A percentile compares a stretch with the other conserved stretches of the same genome.
Conservation (phyloP, 2,797 vertebrate species). For the Coreius guichenoti region DNA sequence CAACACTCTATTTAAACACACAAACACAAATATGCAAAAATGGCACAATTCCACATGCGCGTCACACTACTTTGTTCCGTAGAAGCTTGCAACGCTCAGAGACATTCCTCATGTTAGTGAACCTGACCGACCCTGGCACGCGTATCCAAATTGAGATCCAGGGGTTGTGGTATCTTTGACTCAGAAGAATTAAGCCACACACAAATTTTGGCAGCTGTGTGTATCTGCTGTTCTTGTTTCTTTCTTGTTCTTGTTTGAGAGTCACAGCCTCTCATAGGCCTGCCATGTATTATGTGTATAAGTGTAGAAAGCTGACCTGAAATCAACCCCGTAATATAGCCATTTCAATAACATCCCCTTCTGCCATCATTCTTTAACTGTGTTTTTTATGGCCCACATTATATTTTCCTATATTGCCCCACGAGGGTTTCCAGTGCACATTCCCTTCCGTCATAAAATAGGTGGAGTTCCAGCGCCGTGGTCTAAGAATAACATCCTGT, state of each 20-base stretch:
- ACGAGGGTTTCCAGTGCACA: slow-evolving; percentile 62
- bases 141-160: slow-evolving; percentile 62
- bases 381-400: slow-evolving; percentile 70
- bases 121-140: slow-evolving; percentile 65
- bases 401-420: slow-evolving; percentile 64
- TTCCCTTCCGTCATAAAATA: slow-evolving; percentile 66
- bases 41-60: slow-evolving; percentile 43
- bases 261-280: slow-evolving; percentile 46
- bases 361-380: slow-evolving; percentile 63
- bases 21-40: slow-evolving; percentile 15
- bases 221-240: slow-evolving; percentile 51
- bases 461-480: slow-evolving; percentile 50
- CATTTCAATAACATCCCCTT: slow-evolving; percentile 78
- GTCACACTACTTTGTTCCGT: slow-evolving; percentile 53
- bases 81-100: slow-evolving; percentile 56
- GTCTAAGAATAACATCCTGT: slow-evolving; percentile 62
- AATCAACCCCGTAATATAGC: slow-evolving; percentile 73
- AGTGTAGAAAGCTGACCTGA: slow-evolving; percentile 66
- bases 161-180: slow-evolving; percentile 57
- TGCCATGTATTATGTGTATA: slow-evolving; percentile 57
- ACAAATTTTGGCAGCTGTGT: slow-evolving; percentile 64
- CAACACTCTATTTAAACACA: slow-evolving; percentile 25
- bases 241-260: too few relatives aligned
- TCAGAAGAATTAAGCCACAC: slow-evolving; percentile 53
- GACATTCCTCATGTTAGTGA: slow-evolving; percentile 70